These are phyloP conservation scores for Formica exsecta DNA, from an alignment of 1,140 invertebrate genomes.

Conservation along the genomic window DNA sequence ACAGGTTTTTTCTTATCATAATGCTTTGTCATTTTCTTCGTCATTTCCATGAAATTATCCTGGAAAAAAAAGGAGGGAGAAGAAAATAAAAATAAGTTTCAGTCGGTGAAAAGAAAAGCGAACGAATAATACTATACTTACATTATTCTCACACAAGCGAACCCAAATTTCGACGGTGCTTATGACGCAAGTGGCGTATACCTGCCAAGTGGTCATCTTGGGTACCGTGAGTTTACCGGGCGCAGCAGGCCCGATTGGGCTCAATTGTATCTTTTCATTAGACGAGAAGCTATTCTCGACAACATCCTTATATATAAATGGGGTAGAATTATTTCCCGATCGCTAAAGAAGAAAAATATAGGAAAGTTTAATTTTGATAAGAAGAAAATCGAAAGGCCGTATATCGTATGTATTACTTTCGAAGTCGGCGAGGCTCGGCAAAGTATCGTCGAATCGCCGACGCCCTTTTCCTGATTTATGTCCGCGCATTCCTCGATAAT, in stretches of 20 bases:
- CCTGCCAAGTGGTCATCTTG: constrained; percentile 86
- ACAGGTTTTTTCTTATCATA: constrained; percentile 83
- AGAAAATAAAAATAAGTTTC: constrained; percentile 70
- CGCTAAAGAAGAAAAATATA: constrained; percentile 27
- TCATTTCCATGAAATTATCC: constrained; percentile 86
- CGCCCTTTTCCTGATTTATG: constrained; percentile 85
- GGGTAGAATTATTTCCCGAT: neutral
- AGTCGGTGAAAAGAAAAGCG: constrained; percentile 1
- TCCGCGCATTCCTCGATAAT: constrained; percentile 84
- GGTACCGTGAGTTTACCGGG: constrained; percentile 86
- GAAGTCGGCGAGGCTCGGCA: constrained; percentile 64
- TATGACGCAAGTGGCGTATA: constrained; percentile 86
- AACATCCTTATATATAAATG: too few species aligned
- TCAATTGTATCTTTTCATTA: constrained; percentile 66
- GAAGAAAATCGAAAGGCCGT: too few species aligned
- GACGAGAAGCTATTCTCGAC: neutral
- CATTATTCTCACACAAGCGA: constrained; percentile 87
- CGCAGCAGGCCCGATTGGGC: constrained; percentile 58
- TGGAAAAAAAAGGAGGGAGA: constrained; percentile 77
- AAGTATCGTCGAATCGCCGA: constrained; percentile 85
- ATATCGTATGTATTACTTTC: constrained; percentile 31
- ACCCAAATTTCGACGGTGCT: constrained; percentile 87
- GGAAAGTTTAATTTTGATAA: too few species aligned
- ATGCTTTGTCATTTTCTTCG: constrained; percentile 87
- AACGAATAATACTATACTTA: constrained; percentile 78